Percentiles rank a stretch among this genome's conserved stretches.
These are phyloP conservation scores for Pholis gunnellus DNA, from an alignment of 2,113 vertebrate species.

Conservation along the genomic window DNA sequence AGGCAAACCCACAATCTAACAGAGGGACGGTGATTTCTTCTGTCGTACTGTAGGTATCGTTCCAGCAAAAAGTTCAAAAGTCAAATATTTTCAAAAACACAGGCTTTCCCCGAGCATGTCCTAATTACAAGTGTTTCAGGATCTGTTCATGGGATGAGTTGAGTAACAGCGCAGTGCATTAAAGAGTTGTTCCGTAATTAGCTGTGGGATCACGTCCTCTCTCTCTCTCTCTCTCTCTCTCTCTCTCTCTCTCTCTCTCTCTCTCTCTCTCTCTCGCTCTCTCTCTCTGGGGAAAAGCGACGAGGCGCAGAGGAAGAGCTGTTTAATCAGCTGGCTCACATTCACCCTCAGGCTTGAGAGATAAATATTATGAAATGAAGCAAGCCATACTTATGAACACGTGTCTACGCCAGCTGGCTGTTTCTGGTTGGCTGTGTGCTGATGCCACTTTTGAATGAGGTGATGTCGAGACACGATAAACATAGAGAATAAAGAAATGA, in stretches of 20 bases:
- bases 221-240: slow-evolving; percentile 36
- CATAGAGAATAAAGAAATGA: slow-evolving; percentile 27
- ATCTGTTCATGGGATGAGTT: slow-evolving; percentile 67
- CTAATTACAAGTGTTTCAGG: slow-evolving; percentile 71
- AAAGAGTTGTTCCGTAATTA: slow-evolving; percentile 79
- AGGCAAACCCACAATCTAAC: slow-evolving; percentile 37
- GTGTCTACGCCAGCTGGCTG: slow-evolving; percentile 22
- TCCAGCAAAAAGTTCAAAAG: slow-evolving; percentile 68
- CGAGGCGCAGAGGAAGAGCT: slow-evolving; percentile 47
- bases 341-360: slow-evolving; percentile 38
- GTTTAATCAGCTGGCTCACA: slow-evolving; percentile 72
- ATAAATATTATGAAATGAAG: slow-evolving; percentile 69
- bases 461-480: slow-evolving; percentile 57
- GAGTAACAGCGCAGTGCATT: slow-evolving; percentile 59
- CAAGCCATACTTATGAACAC: slow-evolving; percentile 42
- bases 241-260: not conserved
- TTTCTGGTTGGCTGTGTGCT: slow-evolving; percentile 33
- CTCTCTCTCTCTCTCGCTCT: no score
- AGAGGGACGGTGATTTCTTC: slow-evolving; percentile 50
- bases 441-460: slow-evolving; percentile 36
- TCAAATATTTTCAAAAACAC: slow-evolving; percentile 56
- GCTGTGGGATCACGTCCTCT: slow-evolving; percentile 63
- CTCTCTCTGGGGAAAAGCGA: slow-evolving; percentile 45
- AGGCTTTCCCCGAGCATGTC: slow-evolving; percentile 75
- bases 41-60: slow-evolving; percentile 44